A percentile compares a stretch with the other conserved stretches of the same genome.
phyloP scores from a whole-genome alignment of 2,888 invertebrate species.

The Drosophila nigricruria region DNA sequence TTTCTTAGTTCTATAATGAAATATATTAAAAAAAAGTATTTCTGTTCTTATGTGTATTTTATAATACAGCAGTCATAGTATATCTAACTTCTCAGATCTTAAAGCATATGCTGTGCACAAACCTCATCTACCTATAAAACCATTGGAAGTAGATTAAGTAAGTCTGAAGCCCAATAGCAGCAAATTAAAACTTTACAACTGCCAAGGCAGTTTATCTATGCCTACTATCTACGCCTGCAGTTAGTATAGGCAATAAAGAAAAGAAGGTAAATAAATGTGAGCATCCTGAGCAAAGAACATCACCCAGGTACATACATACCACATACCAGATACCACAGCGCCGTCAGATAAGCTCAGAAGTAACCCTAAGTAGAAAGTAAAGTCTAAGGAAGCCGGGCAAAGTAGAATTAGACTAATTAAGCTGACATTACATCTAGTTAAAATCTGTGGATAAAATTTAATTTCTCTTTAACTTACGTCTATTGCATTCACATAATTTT shows the following conservation, averaged over 20 bases:
- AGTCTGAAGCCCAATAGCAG: conserved; percentile 2
- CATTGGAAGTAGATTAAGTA: not conserved
- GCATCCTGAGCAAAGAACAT: conserved; percentile 7
- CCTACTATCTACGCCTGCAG: too few species aligned
- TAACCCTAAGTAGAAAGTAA: too few species aligned
- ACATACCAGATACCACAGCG: not conserved
- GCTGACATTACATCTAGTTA: conserved; percentile 71
- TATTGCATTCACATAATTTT: not conserved
- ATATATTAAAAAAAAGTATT: too few species aligned
- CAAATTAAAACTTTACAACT: conserved; percentile 31
- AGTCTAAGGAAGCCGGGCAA: conserved; percentile 9
- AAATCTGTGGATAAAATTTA: conserved; percentile 59
- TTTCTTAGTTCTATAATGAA: too few species aligned
- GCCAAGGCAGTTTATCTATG: too few species aligned
- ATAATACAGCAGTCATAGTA: not conserved
- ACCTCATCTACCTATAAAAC: not conserved
- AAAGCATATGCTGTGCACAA: not conserved
- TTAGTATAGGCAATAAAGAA: conserved; percentile 4
- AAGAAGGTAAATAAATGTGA: conserved; percentile 1
- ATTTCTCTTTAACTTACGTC: conserved; percentile 46
- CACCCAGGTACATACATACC: conserved; percentile 3
- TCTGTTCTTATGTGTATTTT: too few species aligned
- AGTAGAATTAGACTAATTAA: conserved; percentile 63
- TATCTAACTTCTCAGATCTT: not conserved
- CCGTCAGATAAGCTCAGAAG: conserved; percentile 4